Evolutionary conservation across 2,113 vertebrate species (phyloP).

Genomic region (Uria aalge): DNA sequence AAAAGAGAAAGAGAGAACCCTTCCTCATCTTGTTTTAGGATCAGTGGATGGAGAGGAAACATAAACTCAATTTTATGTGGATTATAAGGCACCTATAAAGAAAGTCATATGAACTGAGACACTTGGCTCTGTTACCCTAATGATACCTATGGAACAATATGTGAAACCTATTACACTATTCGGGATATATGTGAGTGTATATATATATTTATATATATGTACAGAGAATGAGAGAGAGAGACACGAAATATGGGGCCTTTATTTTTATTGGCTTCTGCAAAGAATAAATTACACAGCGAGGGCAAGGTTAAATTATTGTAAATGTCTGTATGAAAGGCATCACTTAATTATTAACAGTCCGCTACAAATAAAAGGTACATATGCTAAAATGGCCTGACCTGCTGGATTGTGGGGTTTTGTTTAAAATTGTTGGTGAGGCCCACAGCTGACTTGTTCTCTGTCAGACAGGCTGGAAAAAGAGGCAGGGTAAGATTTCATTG

Average conservation of each 20-base stretch:
- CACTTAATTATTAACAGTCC: constrained; percentile 70
- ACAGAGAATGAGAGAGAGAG: background rate
- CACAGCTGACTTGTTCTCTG: constrained; percentile 47
- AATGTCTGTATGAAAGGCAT: constrained; percentile 70
- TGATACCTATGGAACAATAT: constrained; percentile 67
- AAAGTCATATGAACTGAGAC: constrained; percentile 63
- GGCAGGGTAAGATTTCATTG: constrained; percentile 51
- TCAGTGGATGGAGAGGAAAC: constrained; percentile 44
- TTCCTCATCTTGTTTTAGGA: constrained; percentile 30
- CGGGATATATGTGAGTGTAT: background rate
- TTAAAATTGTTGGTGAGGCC: constrained; percentile 38
- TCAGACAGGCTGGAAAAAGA: constrained; percentile 47
- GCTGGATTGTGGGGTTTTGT: constrained; percentile 8
- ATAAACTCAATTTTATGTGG: constrained; percentile 61
- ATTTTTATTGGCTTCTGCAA: constrained; percentile 69
- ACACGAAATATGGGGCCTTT: constrained; percentile 54
- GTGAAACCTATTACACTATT: constrained; percentile 66
- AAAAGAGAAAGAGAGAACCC: background rate
- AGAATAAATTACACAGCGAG: constrained; percentile 59
- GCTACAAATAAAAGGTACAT: constrained; percentile 63
- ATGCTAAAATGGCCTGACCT: constrained; percentile 57
- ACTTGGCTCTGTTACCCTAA: constrained; percentile 60
- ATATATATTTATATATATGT: constrained; percentile 30
- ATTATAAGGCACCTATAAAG: constrained; percentile 67
- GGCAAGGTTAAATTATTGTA: constrained; percentile 69